Evolutionary conservation across 2,113 vertebrate species (phyloP).

Genomic region (Calidris pugnax): DNA sequence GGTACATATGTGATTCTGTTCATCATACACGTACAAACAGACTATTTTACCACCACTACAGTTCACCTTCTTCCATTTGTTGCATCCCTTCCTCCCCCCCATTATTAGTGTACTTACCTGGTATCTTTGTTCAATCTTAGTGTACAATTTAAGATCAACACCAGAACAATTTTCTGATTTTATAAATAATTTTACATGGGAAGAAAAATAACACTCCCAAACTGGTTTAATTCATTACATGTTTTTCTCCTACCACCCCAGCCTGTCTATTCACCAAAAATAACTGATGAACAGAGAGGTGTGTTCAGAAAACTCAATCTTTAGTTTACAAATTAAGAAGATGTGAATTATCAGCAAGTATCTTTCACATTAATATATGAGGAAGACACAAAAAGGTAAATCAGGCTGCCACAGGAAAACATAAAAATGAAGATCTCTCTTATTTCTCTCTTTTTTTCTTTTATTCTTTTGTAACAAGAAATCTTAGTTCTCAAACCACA

Average conservation of each 20-base stretch:
- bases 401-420: constrained; percentile 36
- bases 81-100: background rate
- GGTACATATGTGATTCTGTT: background rate
- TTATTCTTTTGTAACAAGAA: constrained; percentile 36
- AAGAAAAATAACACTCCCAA: background rate
- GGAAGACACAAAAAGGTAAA: constrained; percentile 60
- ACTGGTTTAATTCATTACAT: background rate
- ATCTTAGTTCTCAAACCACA: constrained; percentile 80
- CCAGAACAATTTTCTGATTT: background rate
- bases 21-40: background rate
- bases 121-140: background rate
- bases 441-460: background rate
- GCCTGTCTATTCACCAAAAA: background rate
- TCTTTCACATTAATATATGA: constrained; percentile 68
- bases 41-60: background rate
- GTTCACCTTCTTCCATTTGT: background rate
- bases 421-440: constrained; percentile 20
- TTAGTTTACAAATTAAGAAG: constrained; percentile 55
- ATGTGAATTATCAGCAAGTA: background rate
- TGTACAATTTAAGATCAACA: background rate
- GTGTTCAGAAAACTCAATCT: background rate
- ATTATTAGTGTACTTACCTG: constrained; percentile 34
- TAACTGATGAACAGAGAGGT: background rate
- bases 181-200: background rate
- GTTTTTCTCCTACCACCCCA: background rate